phyloP scores from a whole-genome alignment of 2,797 vertebrate genomes.

The Percopsis omiscomaycus region DNA sequence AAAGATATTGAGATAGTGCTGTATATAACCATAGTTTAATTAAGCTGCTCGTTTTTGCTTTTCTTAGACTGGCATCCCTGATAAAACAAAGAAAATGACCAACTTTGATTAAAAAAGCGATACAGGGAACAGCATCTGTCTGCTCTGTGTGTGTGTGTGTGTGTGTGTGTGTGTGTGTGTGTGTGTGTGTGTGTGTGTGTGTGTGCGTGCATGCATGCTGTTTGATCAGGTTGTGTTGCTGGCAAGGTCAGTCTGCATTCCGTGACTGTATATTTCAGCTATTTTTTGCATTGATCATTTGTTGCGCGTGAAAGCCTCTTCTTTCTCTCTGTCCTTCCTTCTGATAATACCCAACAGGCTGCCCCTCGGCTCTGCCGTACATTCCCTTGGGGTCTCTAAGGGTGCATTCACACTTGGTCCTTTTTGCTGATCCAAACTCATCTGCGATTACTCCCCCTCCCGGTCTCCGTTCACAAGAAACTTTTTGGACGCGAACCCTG shows the following conservation, averaged over 20 bases:
- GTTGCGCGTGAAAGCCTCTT: slow-evolving; percentile 22
- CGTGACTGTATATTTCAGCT: slow-evolving; percentile 48
- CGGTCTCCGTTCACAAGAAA: too few species aligned
- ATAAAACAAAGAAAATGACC: slow-evolving; percentile 64
- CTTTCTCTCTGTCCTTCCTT: slow-evolving; percentile 20
- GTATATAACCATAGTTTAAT: slow-evolving; percentile 50
- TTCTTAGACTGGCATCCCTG: slow-evolving; percentile 71
- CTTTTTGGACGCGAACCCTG: too few species aligned
- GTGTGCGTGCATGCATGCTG: slow-evolving; percentile 11
- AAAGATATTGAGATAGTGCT: slow-evolving; percentile 57
- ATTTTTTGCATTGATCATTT: slow-evolving; percentile 70
- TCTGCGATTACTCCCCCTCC: too few species aligned
- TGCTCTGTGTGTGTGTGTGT: slow-evolving; percentile 34
- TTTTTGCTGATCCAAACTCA: too few species aligned
- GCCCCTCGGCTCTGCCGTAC: slow-evolving; percentile 21
- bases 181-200: slow-evolving; percentile 39
- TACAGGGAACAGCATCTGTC: slow-evolving; percentile 58
- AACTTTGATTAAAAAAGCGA: slow-evolving; percentile 63
- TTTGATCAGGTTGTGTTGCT: slow-evolving; percentile 25
- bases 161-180: slow-evolving; percentile 34
- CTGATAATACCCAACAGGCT: slow-evolving; percentile 14
- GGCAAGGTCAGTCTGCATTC: slow-evolving; percentile 52
- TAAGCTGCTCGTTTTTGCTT: slow-evolving; percentile 76
- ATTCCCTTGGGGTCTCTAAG: slow-evolving; percentile 38
- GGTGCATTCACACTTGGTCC: too few species aligned